Conservation (phyloP, 2,113 vertebrate species). For the Osmerus mordax region DNA sequence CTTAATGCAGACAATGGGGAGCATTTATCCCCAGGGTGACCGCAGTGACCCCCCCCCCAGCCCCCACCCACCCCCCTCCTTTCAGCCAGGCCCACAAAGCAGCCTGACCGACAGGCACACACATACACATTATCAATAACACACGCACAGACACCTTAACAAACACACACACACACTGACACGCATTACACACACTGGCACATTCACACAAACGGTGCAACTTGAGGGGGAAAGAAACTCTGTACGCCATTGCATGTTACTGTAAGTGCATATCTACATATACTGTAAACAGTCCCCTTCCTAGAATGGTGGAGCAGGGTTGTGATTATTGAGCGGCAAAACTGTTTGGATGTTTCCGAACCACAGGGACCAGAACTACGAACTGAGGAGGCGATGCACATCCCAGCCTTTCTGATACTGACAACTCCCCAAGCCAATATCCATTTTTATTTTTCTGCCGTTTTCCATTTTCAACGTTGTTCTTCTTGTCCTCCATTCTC, state of each 20-base stretch:
- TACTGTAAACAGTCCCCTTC: not conserved
- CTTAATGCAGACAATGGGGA: slow-evolving; percentile 89
- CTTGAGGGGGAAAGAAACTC: too few species aligned
- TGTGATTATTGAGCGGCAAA: too few species aligned
- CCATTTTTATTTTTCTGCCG: slow-evolving; percentile 62
- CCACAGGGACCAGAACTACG: too few species aligned
- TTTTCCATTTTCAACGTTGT: slow-evolving; percentile 16
- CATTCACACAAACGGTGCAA: not conserved
- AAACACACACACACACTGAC: not conserved
- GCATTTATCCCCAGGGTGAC: slow-evolving; percentile 91
- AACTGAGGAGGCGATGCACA: not conserved
- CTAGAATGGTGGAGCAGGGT: too few species aligned
- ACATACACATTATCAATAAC: not conserved
- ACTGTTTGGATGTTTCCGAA: too few species aligned
- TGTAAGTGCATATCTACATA: not conserved
- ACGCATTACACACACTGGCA: too few species aligned
- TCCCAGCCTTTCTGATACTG: not conserved
- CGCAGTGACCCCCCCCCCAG: slow-evolving; percentile 88
- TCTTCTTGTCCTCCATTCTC: slow-evolving; percentile 36
- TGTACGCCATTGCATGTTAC: too few species aligned
- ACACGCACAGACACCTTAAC: not conserved
- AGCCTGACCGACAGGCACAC: slow-evolving; percentile 59
- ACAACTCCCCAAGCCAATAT: not conserved
- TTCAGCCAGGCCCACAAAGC: slow-evolving; percentile 79
- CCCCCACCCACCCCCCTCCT: slow-evolving; percentile 85